These are phyloP conservation scores for Agriopis leucophaearia DNA, from an alignment of 2,888 invertebrate genomes.

Conservation along the genomic window DNA sequence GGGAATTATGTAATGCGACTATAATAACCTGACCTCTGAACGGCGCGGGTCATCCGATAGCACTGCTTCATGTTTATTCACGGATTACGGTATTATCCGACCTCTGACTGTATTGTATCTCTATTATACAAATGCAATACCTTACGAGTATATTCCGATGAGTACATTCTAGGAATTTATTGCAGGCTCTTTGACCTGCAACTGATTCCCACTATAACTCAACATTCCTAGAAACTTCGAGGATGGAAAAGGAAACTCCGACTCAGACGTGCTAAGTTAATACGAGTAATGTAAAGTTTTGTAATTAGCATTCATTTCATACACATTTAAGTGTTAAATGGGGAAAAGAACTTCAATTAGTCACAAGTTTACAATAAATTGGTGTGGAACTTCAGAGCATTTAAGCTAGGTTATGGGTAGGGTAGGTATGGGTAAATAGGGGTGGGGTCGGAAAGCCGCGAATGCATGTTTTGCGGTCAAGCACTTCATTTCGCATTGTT, in stretches of 20 bases:
- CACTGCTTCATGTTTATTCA: constrained; percentile 40
- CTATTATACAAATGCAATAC: constrained; percentile 30
- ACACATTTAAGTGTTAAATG: constrained; percentile 1
- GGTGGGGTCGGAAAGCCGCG: constrained; percentile 36
- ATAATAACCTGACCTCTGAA: constrained; percentile 44
- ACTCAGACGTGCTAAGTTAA: constrained; percentile 7
- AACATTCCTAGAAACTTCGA: constrained; percentile 15
- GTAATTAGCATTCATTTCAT: constrained; percentile 21
- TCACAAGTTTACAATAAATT: background rate
- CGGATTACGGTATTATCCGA: constrained; percentile 32
- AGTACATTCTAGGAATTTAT: constrained; percentile 20
- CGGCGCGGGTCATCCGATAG: constrained; percentile 37
- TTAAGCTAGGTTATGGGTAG: constrained; percentile 1
- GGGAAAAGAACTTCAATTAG: constrained; percentile 21
- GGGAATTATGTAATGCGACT: constrained; percentile 42
- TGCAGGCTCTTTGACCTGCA: constrained; percentile 12
- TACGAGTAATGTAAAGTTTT: constrained; percentile 20
- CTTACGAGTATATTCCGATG: constrained; percentile 16
- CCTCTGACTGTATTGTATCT: constrained; percentile 32
- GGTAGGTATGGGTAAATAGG: constrained; percentile 3
- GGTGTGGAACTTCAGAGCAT: background rate
- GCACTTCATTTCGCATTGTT: constrained; percentile 78
- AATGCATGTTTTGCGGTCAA: constrained; percentile 58
- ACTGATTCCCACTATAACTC: constrained; percentile 12
- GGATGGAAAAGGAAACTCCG: constrained; percentile 9